Conservation (phyloP, 2,888 invertebrate genomes). For the Trissolcus japonicus region DNA sequence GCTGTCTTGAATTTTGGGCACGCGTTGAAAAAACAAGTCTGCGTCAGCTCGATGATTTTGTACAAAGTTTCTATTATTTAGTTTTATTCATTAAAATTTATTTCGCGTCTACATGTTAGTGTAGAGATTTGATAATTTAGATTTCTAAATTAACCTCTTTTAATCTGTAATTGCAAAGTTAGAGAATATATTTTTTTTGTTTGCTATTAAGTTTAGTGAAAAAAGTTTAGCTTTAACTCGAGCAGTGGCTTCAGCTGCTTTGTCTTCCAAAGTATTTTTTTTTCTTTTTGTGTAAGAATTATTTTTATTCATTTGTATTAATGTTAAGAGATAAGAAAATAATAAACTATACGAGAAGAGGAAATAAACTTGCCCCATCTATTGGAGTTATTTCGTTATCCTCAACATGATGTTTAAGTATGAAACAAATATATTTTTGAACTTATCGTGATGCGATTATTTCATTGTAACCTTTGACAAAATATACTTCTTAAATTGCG, state of each 20-base stretch:
- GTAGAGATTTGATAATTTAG: not conserved
- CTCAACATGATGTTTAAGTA: too few relatives aligned
- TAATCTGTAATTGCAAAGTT: not conserved
- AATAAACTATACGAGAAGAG: too few relatives aligned
- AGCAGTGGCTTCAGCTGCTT: not conserved
- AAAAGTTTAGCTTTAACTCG: conserved; percentile 3
- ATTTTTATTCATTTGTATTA: conserved; percentile 10
- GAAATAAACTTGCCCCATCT: too few relatives aligned
- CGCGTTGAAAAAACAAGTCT: not conserved
- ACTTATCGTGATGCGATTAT: too few relatives aligned
- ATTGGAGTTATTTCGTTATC: too few relatives aligned
- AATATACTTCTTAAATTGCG: too few relatives aligned
- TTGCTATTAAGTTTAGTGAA: conserved; percentile 2
- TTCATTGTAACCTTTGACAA: too few relatives aligned
- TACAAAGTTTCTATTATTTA: conserved; percentile 12
- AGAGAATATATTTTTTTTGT: too few relatives aligned
- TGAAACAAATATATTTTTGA: too few relatives aligned
- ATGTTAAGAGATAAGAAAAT: not conserved
- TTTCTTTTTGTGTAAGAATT: not conserved
- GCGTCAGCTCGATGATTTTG: conserved; percentile 2
- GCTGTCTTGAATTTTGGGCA: not conserved
- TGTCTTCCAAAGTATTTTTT: conserved; percentile 8
- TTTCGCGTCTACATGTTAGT: not conserved
- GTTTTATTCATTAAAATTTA: conserved; percentile 7
- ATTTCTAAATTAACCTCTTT: not conserved